Evolutionary conservation across 2,797 vertebrate genomes (phyloP), one percentile per base, ranked within the genome.

Genomic region (Betta splendens): DNA sequence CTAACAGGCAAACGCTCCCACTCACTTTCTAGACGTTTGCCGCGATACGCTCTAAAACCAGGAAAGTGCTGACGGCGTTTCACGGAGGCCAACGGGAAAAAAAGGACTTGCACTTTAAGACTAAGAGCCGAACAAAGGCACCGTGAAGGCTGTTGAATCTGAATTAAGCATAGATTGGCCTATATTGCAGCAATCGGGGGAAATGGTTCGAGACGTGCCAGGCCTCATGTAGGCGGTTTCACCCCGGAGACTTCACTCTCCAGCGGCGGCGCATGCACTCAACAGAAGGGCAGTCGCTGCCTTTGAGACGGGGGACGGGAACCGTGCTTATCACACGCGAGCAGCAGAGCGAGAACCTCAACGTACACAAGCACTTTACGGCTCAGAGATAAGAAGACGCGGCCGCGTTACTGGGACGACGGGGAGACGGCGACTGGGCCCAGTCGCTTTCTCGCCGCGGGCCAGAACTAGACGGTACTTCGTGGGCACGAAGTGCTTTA

Each of bases 111-210:
- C 64, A 46, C 78, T 86, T 81, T 69, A 67, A 79, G 73, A 81
- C 72, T 73, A 83, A 76, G 69, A 35, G 40, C 50, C 25, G 49
- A 51, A 61, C 68, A 77, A 69, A 57, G 67, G 63, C 75, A 45
- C 60, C 49, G 54, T 77, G 68, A 77, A 79, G 75, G 73, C 77
- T 75, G 78, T 56, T 75, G 82, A 87, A 85, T 88, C 77, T 87
- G 85, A 90, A 88, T 87, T 89, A 90, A 91, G 89, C 87, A 87
- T 90, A 90, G 89, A 90, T 90, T 92, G 89, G 85, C 88, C 89
- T 89, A 91, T 89, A 91, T 91, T 89, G 75, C 76, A 76, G 79
- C 59, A 62, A 62, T 67, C 50, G 20, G 83, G n/a, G 71, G 72
- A 87, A 83, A 60, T 87, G 83, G 75, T 87, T 89, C 81, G 86